Conservation (phyloP, 2,797 vertebrate species). For the Dendrocincla tyrannina region DNA sequence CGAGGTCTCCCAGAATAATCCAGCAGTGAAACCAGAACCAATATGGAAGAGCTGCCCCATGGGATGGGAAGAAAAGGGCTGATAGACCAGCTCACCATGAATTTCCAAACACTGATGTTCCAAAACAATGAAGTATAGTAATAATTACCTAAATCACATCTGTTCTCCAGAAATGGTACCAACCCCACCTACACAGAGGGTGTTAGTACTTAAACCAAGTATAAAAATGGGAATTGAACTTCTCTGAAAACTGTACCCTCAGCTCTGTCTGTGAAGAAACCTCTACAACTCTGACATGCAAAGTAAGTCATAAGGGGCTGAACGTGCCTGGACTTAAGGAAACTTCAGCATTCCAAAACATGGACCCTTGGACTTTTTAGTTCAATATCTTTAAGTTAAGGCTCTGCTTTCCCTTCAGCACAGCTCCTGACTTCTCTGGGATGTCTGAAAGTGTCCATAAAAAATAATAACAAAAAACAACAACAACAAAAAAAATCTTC, state of each 20-base stretch:
- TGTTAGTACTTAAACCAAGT: background rate
- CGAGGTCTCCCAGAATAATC: background rate
- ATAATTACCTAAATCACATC: rapidly evolving
- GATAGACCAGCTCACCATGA: background rate
- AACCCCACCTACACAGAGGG: background rate
- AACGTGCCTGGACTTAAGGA: background rate
- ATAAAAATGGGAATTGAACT: background rate
- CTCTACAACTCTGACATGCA: rapidly evolving
- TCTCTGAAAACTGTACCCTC: background rate
- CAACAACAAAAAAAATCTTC: background rate
- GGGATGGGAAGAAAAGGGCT: background rate
- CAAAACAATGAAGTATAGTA: background rate
- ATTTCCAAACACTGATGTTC: background rate
- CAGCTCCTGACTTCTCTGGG: background rate
- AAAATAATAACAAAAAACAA: background rate
- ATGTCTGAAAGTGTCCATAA: background rate
- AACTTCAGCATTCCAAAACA: background rate
- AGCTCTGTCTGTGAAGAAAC: background rate
- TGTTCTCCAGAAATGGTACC: background rate
- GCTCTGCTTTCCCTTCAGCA: background rate
- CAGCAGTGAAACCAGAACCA: background rate
- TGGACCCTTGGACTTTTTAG: background rate
- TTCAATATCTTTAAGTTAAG: background rate
- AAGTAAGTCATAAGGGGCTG: background rate
- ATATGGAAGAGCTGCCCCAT: background rate